Percentiles rank a stretch among this genome's conserved stretches.
Evolutionary conservation across 2,797 vertebrate species (phyloP).

Genomic region (Menidia menidia): DNA sequence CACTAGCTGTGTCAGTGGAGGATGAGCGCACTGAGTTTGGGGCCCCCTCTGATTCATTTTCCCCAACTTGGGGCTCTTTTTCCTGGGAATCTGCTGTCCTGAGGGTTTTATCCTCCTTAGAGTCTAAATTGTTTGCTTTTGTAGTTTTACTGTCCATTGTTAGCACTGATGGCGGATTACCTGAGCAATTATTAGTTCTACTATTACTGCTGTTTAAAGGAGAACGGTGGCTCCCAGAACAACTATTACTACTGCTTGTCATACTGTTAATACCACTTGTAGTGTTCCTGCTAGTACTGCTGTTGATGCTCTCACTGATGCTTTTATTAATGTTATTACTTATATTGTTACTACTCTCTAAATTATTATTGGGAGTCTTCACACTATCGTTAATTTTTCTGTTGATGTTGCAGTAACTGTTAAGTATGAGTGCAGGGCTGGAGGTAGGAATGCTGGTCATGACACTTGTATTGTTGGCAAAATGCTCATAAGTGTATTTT

Average conservation of each 20-base stretch:
- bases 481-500: constrained; percentile 87
- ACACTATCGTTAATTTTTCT: constrained; percentile 55
- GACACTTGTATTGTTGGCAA: constrained; percentile 69
- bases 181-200: constrained; percentile 75
- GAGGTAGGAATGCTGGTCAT: constrained; percentile 71
- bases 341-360: constrained; percentile 61
- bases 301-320: constrained; percentile 45
- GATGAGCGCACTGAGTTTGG: constrained; percentile 86
- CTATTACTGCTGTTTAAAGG: constrained; percentile 66
- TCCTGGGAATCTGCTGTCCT: constrained; percentile 58
- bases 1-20: constrained; percentile 90
- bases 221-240: constrained; percentile 62
- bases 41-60: constrained; percentile 70
- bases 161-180: constrained; percentile 72
- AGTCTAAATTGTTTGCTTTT: constrained; percentile 62
- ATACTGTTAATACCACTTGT: constrained; percentile 43
- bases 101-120: constrained; percentile 56
- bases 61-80: constrained; percentile 57
- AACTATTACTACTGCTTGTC: constrained; percentile 57
- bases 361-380: constrained; percentile 52
- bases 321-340: constrained; percentile 60
- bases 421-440: constrained; percentile 62
- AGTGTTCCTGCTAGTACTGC: constrained; percentile 49
- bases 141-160: constrained; percentile 59
- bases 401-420: constrained; percentile 66